These are phyloP conservation scores for Nemurella pictetii DNA, from an alignment of 2,888 invertebrate genomes.

Conservation along the genomic window DNA sequence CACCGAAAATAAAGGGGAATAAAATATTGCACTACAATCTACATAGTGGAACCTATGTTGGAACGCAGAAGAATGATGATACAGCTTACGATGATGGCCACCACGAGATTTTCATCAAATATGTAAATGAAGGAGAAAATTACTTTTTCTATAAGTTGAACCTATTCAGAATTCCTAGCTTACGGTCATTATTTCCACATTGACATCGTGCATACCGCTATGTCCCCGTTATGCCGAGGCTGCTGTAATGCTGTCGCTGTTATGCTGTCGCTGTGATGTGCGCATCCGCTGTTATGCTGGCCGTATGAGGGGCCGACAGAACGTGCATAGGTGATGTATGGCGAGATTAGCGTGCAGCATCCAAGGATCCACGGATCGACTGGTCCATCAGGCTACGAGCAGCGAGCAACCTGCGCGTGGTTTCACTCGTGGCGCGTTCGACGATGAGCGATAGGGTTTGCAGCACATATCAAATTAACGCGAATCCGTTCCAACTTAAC, in stretches of 20 bases:
- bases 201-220: slow-evolving; percentile 50
- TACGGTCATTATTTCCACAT: slow-evolving; percentile 58
- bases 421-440: too few relatives aligned
- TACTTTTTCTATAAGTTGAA: slow-evolving; percentile 41
- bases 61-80: slow-evolving; percentile 15
- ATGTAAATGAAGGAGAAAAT: slow-evolving; percentile 45
- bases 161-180: slow-evolving; percentile 28
- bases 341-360: background rate
- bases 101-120: slow-evolving; percentile 57
- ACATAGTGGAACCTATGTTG: background rate
- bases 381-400: too few relatives aligned
- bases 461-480: too few relatives aligned
- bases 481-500: too few relatives aligned
- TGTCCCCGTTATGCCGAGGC: background rate
- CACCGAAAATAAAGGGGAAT: background rate
- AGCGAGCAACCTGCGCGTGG: too few relatives aligned
- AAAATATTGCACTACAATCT: too few relatives aligned
- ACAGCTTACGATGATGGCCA: slow-evolving; percentile 40
- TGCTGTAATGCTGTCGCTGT: background rate
- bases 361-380: too few relatives aligned
- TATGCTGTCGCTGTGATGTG: background rate
- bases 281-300: too few relatives aligned
- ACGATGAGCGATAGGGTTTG: too few relatives aligned
- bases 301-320: too few relatives aligned
- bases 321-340: slow-evolving; percentile 39